Base-by-base conservation (phyloP, 2,113 vertebrate genomes). In the Strix uralensis region DNA sequence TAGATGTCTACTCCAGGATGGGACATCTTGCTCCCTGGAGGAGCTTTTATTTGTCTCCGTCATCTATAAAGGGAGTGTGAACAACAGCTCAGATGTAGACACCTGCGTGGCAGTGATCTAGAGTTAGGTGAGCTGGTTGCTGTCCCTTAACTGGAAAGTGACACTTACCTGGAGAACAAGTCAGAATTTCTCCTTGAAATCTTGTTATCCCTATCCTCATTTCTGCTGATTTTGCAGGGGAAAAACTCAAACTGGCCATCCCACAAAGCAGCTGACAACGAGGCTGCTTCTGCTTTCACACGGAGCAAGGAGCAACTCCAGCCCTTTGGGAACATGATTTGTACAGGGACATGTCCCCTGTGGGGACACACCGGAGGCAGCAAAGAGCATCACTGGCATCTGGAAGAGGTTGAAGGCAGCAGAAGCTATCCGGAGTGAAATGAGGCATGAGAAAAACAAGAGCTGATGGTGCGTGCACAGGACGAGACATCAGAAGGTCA, bases 301-400 rank as follows among this genome's bases (percentile, higher is more conserved):
- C 0, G 5, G 12, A 58, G 27, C 1, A 3, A 74, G 18, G 2
- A 73, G 11, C 3, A 77, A 13, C 19, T 80, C n/a, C 59, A 86
- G 38, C 9, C n/a, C 78, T 71, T 34, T 0, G 0, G 8, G 16
- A 29, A 54, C 32, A 30, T 8, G 8, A 49, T 55, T 13, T 67
- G 2, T n/a, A 34, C 7, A 21, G 36, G 13, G 16, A 52, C 4
- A 16, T 3, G 11, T 58, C 6, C 34, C 17, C 7, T 32, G 0
- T 9, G 40, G 57, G 34, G 38, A 86, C n/a, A 78, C 0, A 2
- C 9, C 84, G 65, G 38, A 91, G 52, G 34, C 29, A 74, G 34
- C 22, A 79, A 66, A 78, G 57, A 67, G 52, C 47, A 57, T 22
- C 34, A 16, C 0, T 10, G 3, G 52, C 90, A 94, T 44, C 65